Base-by-base conservation (phyloP, 2,113 vertebrate species). In the Ptyas mucosa region DNA sequence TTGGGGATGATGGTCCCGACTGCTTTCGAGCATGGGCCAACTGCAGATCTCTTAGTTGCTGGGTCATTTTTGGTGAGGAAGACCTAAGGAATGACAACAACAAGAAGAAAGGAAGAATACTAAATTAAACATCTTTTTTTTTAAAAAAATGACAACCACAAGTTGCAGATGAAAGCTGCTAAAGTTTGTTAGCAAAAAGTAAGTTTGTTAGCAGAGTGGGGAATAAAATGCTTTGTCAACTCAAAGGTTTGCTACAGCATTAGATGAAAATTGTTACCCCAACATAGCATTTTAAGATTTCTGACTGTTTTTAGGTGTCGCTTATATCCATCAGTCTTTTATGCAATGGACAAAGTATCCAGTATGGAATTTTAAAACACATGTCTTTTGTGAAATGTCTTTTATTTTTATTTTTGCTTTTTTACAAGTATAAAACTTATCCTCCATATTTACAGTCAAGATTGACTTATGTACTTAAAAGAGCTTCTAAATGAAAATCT, bases 41-140 rank as follows among this genome's bases (percentile, higher is more conserved):
- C 96, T 98, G 98, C 92, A 98, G 95, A 92, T 98, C 98, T 93
- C 98, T 97, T 98, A 98, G 98, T 95, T 98, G 98, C 96, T 98
- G 98, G 1, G 98, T 98, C 98, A 99, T 98, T 97, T 98, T 99
- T 93, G 98, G 97, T 29, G 98, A 97, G 92, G 98, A 98, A 43
- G 98, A 98, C 98, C 99, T 99, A 95, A 24, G 5, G 21, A 92
- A 20, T 34, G 23, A 39, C 64, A n/a, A 14, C 61, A 52, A 88
- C 39, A 89, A 24, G 23, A 20, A 55, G 10, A 64, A 24, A 58
- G 58, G 92, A 0, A 21, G 49, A 93, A 57, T 9, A n/a, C 12
- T 0, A 39, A 57, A 1, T 88, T 29, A 91, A 49, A 29, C 9
- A 29, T 8, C 61, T 69, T 21, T 18, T 69, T 21, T 18, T 9